Conservation (phyloP, 30 jellyfish, hydroid and myxozoan species). For the Hydractinia echinata region DNA sequence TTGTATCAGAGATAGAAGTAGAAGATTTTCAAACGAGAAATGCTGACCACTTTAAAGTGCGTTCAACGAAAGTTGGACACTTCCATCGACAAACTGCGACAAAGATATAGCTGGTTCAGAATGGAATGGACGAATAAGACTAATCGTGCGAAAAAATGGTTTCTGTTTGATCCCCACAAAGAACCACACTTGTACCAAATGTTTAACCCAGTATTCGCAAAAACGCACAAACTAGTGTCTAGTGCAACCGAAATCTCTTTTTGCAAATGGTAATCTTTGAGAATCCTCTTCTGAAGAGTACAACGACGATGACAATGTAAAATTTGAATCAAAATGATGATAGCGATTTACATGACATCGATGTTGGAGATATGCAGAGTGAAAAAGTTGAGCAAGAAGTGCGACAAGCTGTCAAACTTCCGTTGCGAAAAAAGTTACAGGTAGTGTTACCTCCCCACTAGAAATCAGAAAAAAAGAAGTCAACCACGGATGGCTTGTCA, state of each 20-base stretch:
- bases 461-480: neutral
- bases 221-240: conserved; percentile 8
- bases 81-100: conserved; percentile 10
- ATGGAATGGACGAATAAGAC: conserved; percentile 8
- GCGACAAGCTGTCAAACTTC: too few relatives aligned
- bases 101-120: conserved; percentile 2
- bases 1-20: too few relatives aligned
- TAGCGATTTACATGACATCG: neutral
- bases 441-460: conserved; percentile 4
- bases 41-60: neutral
- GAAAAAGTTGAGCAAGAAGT: conserved; percentile 1
- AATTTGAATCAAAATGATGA: conserved; percentile 3
- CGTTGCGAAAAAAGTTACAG: too few relatives aligned
- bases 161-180: neutral
- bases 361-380: neutral
- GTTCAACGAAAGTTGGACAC: conserved; percentile 6
- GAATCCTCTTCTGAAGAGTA: conserved; percentile 1
- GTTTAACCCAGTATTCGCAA: conserved; percentile 1
- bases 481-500: conserved; percentile 7
- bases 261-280: neutral
- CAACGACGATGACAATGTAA: neutral
- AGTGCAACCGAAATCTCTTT: conserved; percentile 5
- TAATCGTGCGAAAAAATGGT: conserved; percentile 9
- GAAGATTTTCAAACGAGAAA: conserved; percentile 8
- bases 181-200: neutral